Base-by-base conservation (phyloP, 2,888 invertebrate genomes). In the Polyommatus icarus region DNA sequence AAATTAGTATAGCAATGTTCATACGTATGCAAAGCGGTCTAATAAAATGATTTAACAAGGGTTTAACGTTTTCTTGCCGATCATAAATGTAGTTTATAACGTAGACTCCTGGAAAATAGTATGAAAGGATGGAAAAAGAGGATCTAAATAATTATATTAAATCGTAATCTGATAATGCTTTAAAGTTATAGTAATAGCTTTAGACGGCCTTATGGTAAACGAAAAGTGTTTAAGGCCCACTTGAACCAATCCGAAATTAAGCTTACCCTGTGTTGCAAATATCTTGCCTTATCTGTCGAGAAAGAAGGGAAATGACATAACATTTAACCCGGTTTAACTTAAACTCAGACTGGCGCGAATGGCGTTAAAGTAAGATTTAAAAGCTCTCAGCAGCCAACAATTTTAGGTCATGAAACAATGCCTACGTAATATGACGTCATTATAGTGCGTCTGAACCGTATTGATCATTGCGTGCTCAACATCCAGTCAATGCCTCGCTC, bases 391-490 rank as follows among this genome's bases (percentile, higher is more conserved):
- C 29, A 67, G 67, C 29, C 18, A 32, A 29, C 29, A 29, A 6
- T 67, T 77, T 78, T 73, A 78, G 32, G 75, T 59, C 77, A 67
- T 10, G 67, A 29, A 32, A 67, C 29, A 67, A 67, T 67, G 29
- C 61, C 36, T 40, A 36, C 72, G 72, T 72, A 72, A 20, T 72
- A 40, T 40, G 72, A 72, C 67, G 67, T 67, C 29, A 67, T 72
- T 72, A 40, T 72, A 72, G 40, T 72, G 18, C 75, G 75, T 75
- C 80, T 81, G 81, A 83, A 83, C 81, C 54, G 46, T 57, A 77
- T 78, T 77, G 77, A 77, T 76, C 79, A 80, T 82, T 83, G 76
- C 80, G 78, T 82, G 85, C 78, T 83, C 82, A 80, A 83, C 79
- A 83, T 75, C 15, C 75, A 75, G 75, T 50, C 75, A 50, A 20